phyloP scores from a whole-genome alignment of 2,113 vertebrate genomes.

The Bostrychus sinensis region DNA sequence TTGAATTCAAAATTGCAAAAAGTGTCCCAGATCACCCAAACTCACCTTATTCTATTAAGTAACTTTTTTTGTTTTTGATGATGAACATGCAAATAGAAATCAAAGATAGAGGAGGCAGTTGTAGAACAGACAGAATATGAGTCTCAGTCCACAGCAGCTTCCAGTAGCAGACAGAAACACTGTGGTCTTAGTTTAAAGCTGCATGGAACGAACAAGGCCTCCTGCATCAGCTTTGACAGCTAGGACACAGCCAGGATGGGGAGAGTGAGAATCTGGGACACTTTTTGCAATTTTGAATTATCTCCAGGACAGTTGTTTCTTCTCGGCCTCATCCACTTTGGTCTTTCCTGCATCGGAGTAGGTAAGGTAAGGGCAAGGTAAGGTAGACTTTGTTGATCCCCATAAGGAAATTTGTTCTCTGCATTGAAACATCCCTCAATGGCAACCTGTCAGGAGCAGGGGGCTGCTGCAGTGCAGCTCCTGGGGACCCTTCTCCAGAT shows the following conservation, averaged over 20 bases:
- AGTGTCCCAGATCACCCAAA: no score
- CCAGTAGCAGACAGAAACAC: background rate
- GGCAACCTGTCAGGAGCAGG: no score
- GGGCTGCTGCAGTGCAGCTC: no score
- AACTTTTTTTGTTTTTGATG: background rate
- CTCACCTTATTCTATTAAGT: no score
- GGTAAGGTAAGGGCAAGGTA: no score
- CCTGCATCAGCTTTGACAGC: background rate
- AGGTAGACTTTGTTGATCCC: no score
- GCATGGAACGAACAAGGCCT: background rate
- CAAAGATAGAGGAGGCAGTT: background rate
- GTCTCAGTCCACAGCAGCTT: background rate
- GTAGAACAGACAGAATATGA: background rate
- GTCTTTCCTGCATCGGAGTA: background rate
- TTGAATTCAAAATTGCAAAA: no score
- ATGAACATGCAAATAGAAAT: background rate
- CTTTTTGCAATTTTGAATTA: no score
- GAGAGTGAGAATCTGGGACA: background rate
- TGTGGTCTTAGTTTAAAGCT: background rate
- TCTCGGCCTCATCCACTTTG: background rate
- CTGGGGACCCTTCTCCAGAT: no score
- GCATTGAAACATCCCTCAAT: no score
- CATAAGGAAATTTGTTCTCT: no score
- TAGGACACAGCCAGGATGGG: background rate
- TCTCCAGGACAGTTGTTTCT: slow-evolving; percentile 1